These are phyloP conservation scores for Prolemur simus DNA, from an alignment of 2,113 vertebrate genomes.

Conservation along the genomic window DNA sequence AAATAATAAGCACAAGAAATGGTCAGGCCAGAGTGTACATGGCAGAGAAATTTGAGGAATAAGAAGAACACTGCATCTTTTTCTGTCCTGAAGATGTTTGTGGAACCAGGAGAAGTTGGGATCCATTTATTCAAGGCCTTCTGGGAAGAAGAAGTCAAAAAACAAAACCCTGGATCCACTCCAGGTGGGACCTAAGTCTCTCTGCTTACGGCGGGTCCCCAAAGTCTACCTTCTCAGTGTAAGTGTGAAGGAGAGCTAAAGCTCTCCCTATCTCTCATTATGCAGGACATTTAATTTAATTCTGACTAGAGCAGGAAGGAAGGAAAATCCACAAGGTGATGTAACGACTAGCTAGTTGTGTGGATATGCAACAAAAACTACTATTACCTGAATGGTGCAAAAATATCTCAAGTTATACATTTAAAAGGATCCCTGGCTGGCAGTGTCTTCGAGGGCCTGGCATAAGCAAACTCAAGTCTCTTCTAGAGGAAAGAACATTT, in stretches of 20 bases:
- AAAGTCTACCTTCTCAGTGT: background rate
- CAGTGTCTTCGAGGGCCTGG: background rate
- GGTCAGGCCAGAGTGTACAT: background rate
- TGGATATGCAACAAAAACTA: background rate
- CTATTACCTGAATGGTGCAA: background rate
- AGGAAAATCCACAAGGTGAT: background rate
- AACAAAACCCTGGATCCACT: background rate
- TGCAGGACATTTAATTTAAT: background rate
- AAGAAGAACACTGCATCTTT: background rate
- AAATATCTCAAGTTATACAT: background rate
- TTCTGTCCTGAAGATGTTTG: background rate
- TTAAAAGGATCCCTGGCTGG: background rate
- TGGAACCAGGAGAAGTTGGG: background rate
- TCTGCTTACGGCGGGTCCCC: background rate
- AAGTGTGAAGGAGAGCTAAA: background rate
- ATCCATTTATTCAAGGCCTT: background rate
- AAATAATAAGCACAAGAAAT: background rate
- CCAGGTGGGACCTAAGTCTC: background rate
- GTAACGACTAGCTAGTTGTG: background rate
- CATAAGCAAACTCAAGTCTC: background rate
- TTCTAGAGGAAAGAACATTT: background rate
- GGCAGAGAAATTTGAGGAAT: background rate
- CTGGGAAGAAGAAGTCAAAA: background rate
- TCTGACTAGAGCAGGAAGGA: background rate
- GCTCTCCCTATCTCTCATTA: fast-evolving